Evolutionary conservation across 2,888 invertebrate genomes (phyloP).

Genomic region (Cephus rjabovi): DNA sequence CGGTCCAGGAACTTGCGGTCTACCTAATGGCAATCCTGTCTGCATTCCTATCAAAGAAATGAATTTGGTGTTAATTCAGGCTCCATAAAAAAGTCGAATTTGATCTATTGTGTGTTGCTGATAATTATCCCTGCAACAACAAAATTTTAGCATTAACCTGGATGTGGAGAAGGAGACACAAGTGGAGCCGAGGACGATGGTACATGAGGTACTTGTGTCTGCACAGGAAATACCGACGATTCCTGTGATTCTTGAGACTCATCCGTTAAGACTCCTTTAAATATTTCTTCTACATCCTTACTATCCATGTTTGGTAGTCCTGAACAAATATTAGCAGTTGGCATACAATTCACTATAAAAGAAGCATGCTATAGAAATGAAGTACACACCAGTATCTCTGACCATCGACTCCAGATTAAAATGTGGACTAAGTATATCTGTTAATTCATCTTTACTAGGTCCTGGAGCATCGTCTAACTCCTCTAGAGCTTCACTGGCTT

Average conservation of each 20-base stretch:
- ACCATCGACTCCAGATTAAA: slow-evolving; percentile 83
- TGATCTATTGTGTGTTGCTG: background rate
- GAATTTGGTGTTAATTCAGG: slow-evolving; percentile 7
- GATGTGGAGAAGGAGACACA: slow-evolving; percentile 64
- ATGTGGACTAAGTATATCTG: slow-evolving; percentile 76
- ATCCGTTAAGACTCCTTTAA: slow-evolving; percentile 89
- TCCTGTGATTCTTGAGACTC: slow-evolving; percentile 85
- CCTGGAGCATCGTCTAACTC: slow-evolving; percentile 68
- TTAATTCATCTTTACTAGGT: slow-evolving; percentile 78
- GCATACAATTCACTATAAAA: background rate
- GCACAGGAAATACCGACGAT: slow-evolving; percentile 70
- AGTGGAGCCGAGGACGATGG: slow-evolving; percentile 58
- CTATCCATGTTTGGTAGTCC: slow-evolving; percentile 87
- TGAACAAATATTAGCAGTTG: slow-evolving; percentile 25
- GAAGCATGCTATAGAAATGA: background rate
- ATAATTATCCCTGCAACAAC: background rate
- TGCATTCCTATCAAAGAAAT: slow-evolving; percentile 29
- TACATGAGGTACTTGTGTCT: slow-evolving; percentile 53
- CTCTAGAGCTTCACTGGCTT: slow-evolving; percentile 69
- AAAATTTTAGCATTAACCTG: slow-evolving; percentile 43
- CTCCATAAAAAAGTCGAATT: background rate
- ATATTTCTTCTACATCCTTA: slow-evolving; percentile 92
- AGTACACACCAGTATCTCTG: slow-evolving; percentile 68
- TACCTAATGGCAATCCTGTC: slow-evolving; percentile 47
- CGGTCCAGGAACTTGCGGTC: slow-evolving; percentile 66